Base-by-base conservation (phyloP, 2,113 vertebrate species). In the Vicugna pacos region DNA sequence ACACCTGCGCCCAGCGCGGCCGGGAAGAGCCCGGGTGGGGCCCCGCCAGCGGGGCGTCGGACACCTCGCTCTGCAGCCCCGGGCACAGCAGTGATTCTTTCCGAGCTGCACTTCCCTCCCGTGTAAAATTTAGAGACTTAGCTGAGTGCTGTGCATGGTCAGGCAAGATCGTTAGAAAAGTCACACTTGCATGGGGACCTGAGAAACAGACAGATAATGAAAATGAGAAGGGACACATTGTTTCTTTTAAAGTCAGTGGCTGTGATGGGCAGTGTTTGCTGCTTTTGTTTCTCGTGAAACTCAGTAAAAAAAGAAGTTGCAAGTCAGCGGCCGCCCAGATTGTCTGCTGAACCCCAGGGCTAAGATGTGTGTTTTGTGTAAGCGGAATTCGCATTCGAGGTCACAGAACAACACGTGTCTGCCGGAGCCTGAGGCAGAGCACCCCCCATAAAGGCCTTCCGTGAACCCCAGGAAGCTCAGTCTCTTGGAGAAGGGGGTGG, bases 361-460 rank as follows among this genome's bases (percentile, higher is more conserved):
- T 14, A 8, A 11, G 32, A 6, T 1, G 32, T 2, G 46, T 58
- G 20, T 3, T 8, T 38, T 11, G 13, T 12, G 69, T 24, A 17
- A 1, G 46, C 38, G 56, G 10, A 28, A 8, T 12, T 16, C 26
- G 0, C 7, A 0, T 3, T 2, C 0, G 13, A 13, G 17, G 19
- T 32, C 69, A 22, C 54, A 3, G 35, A 56, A 42, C 38, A 42
- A 26, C 54, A 28, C 24, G 11, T 0, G 1, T 12, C 10, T 19
- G 30, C 73, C 48, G 3, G 17, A 0, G 30, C 10, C 0, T 1
- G 48, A 48, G 14, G 42, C 84, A 32, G 15, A 5, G 65, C 38
- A 58, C 42, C 16, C 91, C 35, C 35, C 48, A 2, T 6, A 3
- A 12, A 42, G 56, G 19, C 42, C 1, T 28, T 5, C 30, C 70